Percentiles rank a stretch among this genome's conserved stretches.
phyloP scores from a whole-genome alignment of 1,140 invertebrate genomes.

The Drosophila grimshawi region DNA sequence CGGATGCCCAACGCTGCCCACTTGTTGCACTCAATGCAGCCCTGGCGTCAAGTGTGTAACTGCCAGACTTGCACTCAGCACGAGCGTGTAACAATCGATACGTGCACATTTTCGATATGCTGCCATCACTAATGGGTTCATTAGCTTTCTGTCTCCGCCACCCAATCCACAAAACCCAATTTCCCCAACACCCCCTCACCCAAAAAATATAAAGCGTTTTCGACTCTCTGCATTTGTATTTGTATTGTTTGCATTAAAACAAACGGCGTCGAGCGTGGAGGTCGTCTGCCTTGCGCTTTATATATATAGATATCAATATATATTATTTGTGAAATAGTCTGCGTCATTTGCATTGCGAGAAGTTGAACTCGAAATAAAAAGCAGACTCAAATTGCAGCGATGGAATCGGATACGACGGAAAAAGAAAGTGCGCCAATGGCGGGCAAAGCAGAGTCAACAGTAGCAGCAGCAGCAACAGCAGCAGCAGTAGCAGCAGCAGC shows the following conservation, averaged over 20 bases:
- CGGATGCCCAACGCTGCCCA: background rate
- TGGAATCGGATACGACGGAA: slow-evolving; percentile 76
- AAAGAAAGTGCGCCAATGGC: slow-evolving; percentile 50
- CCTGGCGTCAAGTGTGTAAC: background rate
- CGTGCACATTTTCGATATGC: slow-evolving; percentile 13
- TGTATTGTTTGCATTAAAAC: slow-evolving; percentile 70
- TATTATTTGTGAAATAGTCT: slow-evolving; percentile 38
- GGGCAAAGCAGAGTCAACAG: background rate
- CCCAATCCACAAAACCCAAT: slow-evolving; percentile 47
- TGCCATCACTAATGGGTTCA: slow-evolving; percentile 53
- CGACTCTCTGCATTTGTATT: slow-evolving; percentile 18
- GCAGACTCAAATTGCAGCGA: slow-evolving; percentile 33
- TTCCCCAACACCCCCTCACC: slow-evolving; percentile 20
- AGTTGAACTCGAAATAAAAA: slow-evolving; percentile 7
- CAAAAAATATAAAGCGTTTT: slow-evolving; percentile 35
- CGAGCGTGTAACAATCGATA: slow-evolving; percentile 15
- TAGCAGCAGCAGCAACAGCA: too few species aligned
- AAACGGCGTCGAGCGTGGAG: slow-evolving; percentile 33
- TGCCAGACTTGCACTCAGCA: background rate
- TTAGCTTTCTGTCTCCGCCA: slow-evolving; percentile 51
- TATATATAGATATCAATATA: slow-evolving; percentile 21
- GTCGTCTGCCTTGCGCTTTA: slow-evolving; percentile 38
- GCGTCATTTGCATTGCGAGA: slow-evolving; percentile 37
- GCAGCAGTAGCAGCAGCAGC: background rate
- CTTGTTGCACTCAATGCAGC: slow-evolving; percentile 12